phyloP scores from a whole-genome alignment of 2,888 invertebrate genomes.

The Carcina quercana region DNA sequence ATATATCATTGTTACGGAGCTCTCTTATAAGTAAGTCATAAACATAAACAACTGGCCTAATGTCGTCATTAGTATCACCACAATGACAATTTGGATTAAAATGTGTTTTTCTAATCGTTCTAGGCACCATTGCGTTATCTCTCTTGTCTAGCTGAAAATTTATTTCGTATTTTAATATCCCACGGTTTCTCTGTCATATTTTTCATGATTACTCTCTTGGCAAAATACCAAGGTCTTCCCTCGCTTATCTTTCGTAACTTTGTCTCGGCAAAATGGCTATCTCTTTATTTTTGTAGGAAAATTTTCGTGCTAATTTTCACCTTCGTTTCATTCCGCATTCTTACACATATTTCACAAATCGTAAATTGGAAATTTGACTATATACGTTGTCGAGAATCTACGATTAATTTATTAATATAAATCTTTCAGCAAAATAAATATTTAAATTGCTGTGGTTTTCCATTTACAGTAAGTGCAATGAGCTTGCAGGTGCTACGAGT shows the following conservation, averaged over 20 bases:
- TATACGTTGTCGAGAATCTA: too few species aligned
- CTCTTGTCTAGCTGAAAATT: conserved; percentile 40
- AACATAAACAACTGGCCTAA: not conserved
- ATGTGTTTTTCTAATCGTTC: conserved; percentile 17
- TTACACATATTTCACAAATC: too few species aligned
- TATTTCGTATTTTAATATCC: conserved; percentile 57
- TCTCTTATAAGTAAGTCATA: conserved; percentile 51
- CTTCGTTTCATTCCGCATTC: conserved; percentile 9
- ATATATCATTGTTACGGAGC: conserved; percentile 61
- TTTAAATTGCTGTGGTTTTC: too few species aligned
- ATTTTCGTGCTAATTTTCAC: conserved; percentile 11
- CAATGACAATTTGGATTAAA: conserved; percentile 19
- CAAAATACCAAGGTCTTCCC: conserved; percentile 58
- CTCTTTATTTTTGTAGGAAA: conserved; percentile 22
- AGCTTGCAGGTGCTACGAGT: too few species aligned
- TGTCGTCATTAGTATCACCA: conserved; percentile 11
- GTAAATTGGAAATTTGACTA: too few species aligned
- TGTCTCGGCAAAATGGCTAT: conserved; percentile 39
- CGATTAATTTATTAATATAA: too few species aligned
- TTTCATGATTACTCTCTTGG: conserved; percentile 65
- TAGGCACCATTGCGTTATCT: conserved; percentile 23
- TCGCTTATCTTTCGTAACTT: conserved; percentile 60
- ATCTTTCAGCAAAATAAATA: too few species aligned
- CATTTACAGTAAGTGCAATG: too few species aligned
- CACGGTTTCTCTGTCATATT: conserved; percentile 54